phyloP scores from a whole-genome alignment of 2,888 invertebrate genomes.

The Hypsopygia costalis region DNA sequence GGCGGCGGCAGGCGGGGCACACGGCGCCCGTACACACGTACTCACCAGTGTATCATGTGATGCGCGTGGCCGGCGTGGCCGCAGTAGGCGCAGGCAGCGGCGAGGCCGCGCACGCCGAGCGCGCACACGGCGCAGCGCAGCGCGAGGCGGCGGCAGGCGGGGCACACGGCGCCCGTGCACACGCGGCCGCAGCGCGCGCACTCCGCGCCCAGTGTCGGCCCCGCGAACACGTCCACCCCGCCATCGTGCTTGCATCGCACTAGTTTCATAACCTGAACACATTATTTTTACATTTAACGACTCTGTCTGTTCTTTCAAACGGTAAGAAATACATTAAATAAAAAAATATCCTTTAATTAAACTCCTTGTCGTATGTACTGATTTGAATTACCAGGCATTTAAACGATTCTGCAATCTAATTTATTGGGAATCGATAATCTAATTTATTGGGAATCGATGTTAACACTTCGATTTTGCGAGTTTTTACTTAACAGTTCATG shows the following conservation, averaged over 20 bases:
- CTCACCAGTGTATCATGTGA: conserved; percentile 90
- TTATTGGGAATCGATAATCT: too few species aligned
- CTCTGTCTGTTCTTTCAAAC: too few species aligned
- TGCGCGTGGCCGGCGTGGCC: conserved; percentile 95
- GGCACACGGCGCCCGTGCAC: conserved; percentile 84
- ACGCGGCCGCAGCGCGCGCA: conserved; percentile 85
- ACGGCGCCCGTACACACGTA: conserved; percentile 79
- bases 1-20: conserved; percentile 86
- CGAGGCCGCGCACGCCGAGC: conserved; percentile 90
- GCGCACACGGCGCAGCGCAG: conserved; percentile 92
- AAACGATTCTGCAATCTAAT: too few species aligned
- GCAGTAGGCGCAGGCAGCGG: conserved; percentile 93
- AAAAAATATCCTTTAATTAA: too few species aligned
- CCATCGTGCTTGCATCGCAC: conserved; percentile 52
- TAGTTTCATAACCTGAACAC: conserved; percentile 79
- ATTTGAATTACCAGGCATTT: too few species aligned
- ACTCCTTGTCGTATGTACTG: too few species aligned
- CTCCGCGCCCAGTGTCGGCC: conserved; percentile 87
- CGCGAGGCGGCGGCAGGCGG: conserved; percentile 85
- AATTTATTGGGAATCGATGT: too few species aligned
- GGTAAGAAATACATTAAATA: too few species aligned
- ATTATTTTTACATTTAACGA: not conserved
- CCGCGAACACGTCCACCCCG: conserved; percentile 66
- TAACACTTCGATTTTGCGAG: too few species aligned
- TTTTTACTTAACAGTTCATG: too few species aligned